Evolutionary conservation across 2,797 vertebrate genomes (phyloP).

Genomic region (Rhabdomys pumilio): DNA sequence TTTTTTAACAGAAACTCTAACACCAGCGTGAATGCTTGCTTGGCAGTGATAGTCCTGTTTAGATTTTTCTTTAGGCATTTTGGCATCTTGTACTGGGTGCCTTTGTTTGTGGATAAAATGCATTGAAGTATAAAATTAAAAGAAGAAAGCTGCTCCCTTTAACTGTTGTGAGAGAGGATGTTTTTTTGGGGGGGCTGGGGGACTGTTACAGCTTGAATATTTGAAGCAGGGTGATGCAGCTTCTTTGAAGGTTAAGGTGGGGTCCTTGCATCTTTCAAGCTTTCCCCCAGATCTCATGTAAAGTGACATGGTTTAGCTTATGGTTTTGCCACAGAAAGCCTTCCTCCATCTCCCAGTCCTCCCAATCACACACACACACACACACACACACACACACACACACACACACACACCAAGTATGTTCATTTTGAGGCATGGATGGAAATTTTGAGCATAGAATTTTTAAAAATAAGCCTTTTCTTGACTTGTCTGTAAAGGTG

Average conservation of each 20-base stretch:
- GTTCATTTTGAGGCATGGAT: constrained; percentile 37
- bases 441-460: constrained; percentile 37
- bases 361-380: not conserved
- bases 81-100: constrained; percentile 47
- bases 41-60: constrained; percentile 48
- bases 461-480: constrained; percentile 56
- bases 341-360: not conserved
- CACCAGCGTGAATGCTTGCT: constrained; percentile 53
- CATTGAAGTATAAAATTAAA: constrained; percentile 58
- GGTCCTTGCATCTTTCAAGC: not conserved
- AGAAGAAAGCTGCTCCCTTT: constrained; percentile 31
- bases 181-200: not conserved
- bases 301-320: fast-evolving
- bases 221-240: not conserved
- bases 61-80: constrained; percentile 65
- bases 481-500: constrained; percentile 75
- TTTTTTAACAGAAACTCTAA: constrained; percentile 69
- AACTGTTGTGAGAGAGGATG: constrained; percentile 1
- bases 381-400: not conserved
- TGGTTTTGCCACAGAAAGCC: not conserved
- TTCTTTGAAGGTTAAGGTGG: not conserved
- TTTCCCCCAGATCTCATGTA: not conserved
- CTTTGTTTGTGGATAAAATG: constrained; percentile 71
- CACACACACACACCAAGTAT: not conserved
- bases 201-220: not conserved